Percentiles rank a stretch among this genome's conserved stretches.
These are phyloP conservation scores for Megaptera novaeangliae DNA, from an alignment of 2,113 vertebrate genomes.

Conservation along the genomic window DNA sequence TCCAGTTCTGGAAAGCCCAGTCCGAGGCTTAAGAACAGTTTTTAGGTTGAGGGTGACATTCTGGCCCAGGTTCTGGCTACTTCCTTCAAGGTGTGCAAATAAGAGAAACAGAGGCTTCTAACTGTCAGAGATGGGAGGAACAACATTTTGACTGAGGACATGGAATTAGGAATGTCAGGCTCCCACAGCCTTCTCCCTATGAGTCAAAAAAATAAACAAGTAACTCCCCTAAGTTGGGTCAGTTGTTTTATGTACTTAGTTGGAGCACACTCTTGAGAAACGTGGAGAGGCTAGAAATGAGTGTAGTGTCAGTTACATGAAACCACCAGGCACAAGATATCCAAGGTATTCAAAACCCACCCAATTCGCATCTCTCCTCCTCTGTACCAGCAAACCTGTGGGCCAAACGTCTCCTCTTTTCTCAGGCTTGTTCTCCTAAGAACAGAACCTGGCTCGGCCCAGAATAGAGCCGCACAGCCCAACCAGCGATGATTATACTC, in stretches of 20 bases:
- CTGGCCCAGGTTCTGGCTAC: neutral
- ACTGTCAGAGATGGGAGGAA: neutral
- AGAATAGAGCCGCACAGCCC: neutral
- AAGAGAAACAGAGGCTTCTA: neutral
- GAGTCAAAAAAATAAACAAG: neutral
- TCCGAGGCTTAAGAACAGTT: neutral
- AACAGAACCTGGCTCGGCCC: neutral
- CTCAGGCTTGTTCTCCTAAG: neutral
- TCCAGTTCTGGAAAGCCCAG: neutral
- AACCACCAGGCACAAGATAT: neutral
- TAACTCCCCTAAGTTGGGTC: neutral
- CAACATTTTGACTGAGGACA: neutral
- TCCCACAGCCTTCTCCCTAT: neutral
- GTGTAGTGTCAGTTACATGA: neutral
- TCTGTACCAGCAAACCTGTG: neutral
- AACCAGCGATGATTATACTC: neutral
- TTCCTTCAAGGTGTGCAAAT: neutral
- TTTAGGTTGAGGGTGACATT: neutral
- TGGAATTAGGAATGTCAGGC: neutral
- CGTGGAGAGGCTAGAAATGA: neutral
- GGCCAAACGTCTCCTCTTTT: neutral
- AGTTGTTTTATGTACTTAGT: neutral
- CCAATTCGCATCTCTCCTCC: neutral
- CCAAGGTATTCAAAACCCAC: neutral
- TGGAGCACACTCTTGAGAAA: neutral